Base-by-base conservation (phyloP, 2,888 invertebrate species). In the Sturmia bella region DNA sequence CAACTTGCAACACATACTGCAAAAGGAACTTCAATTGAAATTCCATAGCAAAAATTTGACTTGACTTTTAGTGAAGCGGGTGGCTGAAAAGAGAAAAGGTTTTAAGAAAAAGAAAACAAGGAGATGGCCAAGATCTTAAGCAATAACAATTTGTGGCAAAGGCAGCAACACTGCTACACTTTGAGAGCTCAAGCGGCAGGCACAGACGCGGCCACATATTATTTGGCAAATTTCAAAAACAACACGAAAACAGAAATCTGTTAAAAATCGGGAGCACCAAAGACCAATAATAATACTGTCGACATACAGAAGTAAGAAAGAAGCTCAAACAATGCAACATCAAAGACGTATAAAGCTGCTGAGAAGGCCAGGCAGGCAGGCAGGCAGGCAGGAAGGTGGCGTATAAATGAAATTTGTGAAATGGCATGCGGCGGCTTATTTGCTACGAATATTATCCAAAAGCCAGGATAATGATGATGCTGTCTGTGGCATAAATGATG, bases 141-240 rank as follows among this genome's bases (percentile, higher is more conserved):
- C 77, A 81, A 81, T 81, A 81, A 81, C 81, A 81, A 81, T 81
- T 81, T 81, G 81, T 81, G 81, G 81, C 76, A 77, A 77, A 77
- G 76, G 68, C 68, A 66, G 48, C 39, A 39, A 70, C 59, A 56
- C 41, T 73, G 59, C 77, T 57, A 64, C 66, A 63, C 39, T 32
- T 43, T 41, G 27, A 52, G 59, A 52, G 32, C 24, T 61, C 21
- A 69, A 77, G 48, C 48, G 77, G 54, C 76, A 66, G 61, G 54
- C 66, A 72, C 72, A 9, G 5, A 7, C 9, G 39, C 43, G 56
- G 63, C 50, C 77, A 77, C 63, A 77, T 77, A 81, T 63, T 73
- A 81, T 81, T 81, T 81, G 81, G 77, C 63, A 68, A 76, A 76
- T 76, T 59, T 66, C 43, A 56, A 69, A 63, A 77, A 63, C n/a